Evolutionary conservation across 2,888 invertebrate genomes (phyloP).

Genomic region (Hyalella azteca): DNA sequence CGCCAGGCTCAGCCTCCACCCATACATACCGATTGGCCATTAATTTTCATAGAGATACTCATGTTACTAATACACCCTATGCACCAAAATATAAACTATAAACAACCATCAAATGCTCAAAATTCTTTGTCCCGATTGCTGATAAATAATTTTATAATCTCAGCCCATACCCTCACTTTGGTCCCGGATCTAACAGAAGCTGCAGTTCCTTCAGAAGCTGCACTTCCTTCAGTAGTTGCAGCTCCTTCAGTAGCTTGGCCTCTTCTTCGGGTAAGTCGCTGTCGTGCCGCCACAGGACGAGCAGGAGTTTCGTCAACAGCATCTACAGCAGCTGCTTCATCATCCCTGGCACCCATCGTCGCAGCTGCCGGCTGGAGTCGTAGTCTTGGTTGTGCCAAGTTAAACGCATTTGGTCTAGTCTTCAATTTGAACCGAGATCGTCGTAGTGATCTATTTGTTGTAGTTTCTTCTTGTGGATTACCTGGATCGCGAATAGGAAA

Average conservation of each 20-base stretch:
- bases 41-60: too few relatives aligned
- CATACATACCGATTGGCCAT: too few relatives aligned
- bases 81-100: too few relatives aligned
- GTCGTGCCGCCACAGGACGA: neutral
- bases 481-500: neutral
- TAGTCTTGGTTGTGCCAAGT: neutral
- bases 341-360: too few relatives aligned
- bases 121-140: too few relatives aligned
- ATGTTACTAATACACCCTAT: too few relatives aligned
- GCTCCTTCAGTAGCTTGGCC: neutral
- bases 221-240: too few relatives aligned
- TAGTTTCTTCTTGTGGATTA: neutral
- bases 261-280: neutral
- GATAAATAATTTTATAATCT: neutral
- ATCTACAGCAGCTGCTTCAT: neutral
- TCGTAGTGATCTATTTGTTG: neutral
- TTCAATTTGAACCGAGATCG: slow-evolving; percentile 3
- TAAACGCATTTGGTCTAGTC: neutral
- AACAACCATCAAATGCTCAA: too few relatives aligned
- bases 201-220: neutral
- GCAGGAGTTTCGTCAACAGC: neutral
- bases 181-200: neutral
- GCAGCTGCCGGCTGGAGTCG: neutral
- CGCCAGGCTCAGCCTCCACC: too few relatives aligned
- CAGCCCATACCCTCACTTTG: slow-evolving; percentile 1